phyloP scores from a whole-genome alignment of 1,140 invertebrate genomes.

The Coenobita brevimanus region DNA sequence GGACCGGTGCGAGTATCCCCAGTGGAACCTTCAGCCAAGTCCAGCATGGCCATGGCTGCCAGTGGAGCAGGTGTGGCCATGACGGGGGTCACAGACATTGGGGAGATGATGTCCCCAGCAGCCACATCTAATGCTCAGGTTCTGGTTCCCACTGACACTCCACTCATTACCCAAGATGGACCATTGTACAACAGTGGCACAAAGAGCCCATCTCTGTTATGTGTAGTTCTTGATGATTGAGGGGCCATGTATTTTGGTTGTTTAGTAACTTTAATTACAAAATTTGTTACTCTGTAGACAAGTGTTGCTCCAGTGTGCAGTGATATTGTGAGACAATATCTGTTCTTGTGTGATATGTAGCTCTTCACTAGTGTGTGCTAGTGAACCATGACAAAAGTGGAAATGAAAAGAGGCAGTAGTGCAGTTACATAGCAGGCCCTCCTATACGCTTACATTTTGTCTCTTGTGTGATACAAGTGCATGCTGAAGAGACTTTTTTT shows the following conservation, averaged over 20 bases:
- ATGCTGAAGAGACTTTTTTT: constrained; percentile 64
- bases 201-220: constrained; percentile 60
- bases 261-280: constrained; percentile 52
- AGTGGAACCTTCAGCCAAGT: constrained; percentile 44
- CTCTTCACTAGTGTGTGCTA: constrained; percentile 66
- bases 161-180: constrained; percentile 46
- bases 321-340: constrained; percentile 66
- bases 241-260: constrained; percentile 56
- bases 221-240: constrained; percentile 64
- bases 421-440: constrained; percentile 64
- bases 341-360: constrained; percentile 66
- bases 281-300: constrained; percentile 54
- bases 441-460: constrained; percentile 67
- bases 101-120: constrained; percentile 49
- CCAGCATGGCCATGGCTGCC: constrained; percentile 46
- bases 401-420: constrained; percentile 61
- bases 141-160: constrained; percentile 54
- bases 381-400: constrained; percentile 66
- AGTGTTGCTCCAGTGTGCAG: constrained; percentile 64
- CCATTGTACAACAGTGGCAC: constrained; percentile 64
- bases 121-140: constrained; percentile 63
- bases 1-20: constrained; percentile 53
- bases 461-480: constrained; percentile 68
- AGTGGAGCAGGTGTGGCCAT: constrained; percentile 25
- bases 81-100: constrained; percentile 50